Base-by-base conservation (phyloP, 1,140 invertebrate species). In the Dufourea novaeangliae region DNA sequence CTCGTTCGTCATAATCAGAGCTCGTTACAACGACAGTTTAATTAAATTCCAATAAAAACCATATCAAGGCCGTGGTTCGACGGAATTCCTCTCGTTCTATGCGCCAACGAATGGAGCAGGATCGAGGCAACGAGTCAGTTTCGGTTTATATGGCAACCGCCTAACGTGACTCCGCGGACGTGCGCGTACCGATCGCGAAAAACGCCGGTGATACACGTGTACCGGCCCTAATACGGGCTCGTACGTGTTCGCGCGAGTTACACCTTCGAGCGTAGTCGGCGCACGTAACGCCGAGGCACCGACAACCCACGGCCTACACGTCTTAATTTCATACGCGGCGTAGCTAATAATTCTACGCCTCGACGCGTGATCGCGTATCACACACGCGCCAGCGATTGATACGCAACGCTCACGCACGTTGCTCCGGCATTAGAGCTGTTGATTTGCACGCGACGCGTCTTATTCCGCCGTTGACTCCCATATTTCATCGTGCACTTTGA, bases 321-420 rank as follows among this genome's bases (percentile, higher is more conserved):
- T 89, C 88, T 89, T 89, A 88, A 89, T 89, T 89, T 88, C 83
- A 88, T 87, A 88, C 88, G 86, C 87, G 84, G 87, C 86, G 85
- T 86, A 87, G 79, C 82, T 86, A 87, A 88, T 88, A 86, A 88
- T 87, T 86, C 78, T 76, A 69, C 72, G 82, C 52, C 66, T 57
- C 69, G 71, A 72, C 67, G 50, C 50, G n/a, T 54, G 82, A 83
- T 86, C 84, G 86, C 78, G 62, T 80, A 80, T 72, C 67, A 67
- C 63, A 44, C 62, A 61, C 52, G 67, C 17, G 41, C 61, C 12
- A 2, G 39, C 66, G 29, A 68, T 68, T 68, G 54, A 68, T 20
- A 27, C 34, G 12, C 80, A 82, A 87, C 86, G 81, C 80, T 87
- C 71, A 57, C 78, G 81, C 78, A 69, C 66, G 81, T 67, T 56